phyloP scores from a whole-genome alignment of 1,140 invertebrate species.

The Drosophila lacertosa region DNA sequence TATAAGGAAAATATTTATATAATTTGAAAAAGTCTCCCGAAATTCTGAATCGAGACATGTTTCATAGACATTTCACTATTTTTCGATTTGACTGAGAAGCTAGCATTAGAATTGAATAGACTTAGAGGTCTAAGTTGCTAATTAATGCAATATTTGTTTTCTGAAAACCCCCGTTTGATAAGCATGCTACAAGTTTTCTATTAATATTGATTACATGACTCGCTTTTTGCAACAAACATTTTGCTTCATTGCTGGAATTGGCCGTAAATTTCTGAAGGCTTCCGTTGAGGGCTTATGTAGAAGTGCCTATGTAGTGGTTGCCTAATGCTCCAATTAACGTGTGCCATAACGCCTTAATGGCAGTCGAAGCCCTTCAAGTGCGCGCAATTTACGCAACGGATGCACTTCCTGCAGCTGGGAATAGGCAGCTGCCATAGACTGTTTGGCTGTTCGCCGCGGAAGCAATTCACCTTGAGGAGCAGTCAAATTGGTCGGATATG shows the following conservation, averaged over 20 bases:
- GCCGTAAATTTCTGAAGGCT: not conserved
- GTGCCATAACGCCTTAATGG: not conserved
- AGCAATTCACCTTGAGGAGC: slow-evolving; percentile 26
- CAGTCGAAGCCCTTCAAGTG: slow-evolving; percentile 12
- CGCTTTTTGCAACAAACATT: not conserved
- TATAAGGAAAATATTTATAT: too few species aligned
- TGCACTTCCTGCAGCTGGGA: slow-evolving; percentile 17
- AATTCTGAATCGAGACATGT: too few species aligned
- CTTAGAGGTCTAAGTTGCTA: too few species aligned
- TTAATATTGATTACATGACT: too few species aligned
- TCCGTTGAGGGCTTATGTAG: not conserved
- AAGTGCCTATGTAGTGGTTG: not conserved
- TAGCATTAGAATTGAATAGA: too few species aligned
- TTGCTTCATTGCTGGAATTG: not conserved
- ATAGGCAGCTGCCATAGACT: not conserved
- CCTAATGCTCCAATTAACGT: slow-evolving; percentile 30
- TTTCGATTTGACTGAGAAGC: too few species aligned
- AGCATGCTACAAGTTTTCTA: too few species aligned
- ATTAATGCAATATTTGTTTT: not conserved
- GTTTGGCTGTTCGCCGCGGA: slow-evolving; percentile 12
- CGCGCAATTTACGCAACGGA: slow-evolving; percentile 4
- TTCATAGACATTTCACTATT: too few species aligned
- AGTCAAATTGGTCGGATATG: slow-evolving; percentile 41
- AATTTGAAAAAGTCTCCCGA: too few species aligned
- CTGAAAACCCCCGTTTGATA: too few species aligned